Base-by-base conservation (phyloP, 2,888 invertebrate species). In the Drosophila ezoana region DNA sequence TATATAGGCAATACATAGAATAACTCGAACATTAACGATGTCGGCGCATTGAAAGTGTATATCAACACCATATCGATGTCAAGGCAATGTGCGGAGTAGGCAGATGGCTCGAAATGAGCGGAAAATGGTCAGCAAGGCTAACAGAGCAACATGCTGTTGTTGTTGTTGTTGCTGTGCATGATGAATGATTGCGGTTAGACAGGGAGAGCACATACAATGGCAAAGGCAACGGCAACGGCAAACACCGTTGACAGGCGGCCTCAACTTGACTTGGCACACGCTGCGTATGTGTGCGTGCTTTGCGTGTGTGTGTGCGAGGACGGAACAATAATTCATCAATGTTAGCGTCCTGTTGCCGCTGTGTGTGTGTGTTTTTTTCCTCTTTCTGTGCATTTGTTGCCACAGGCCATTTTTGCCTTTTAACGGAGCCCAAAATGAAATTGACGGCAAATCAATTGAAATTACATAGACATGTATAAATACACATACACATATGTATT, bases 401-500 rank as follows among this genome's bases (percentile, higher is more conserved):
- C 48, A 16, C 37, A 37, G 72, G 66, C 57, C 40, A 56, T 59
- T 68, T 82, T 59, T 70, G 78, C 62, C 52, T 72, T 72, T 62
- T 61, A 68, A 44, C 58, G 47, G 71, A 52, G 53, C 53, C 71
- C 49, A 43, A 77, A 81, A 79, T 71, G 64, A 86, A 83, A 83
- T 88, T 88, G 85, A 86, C 79, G 84, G 76, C 87, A 88, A 86
- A 86, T 86, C 89, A 88, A 85, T 88, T 88, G 88, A 83, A 75
- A 68, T 79, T 78, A 59, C 69, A 64, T 61, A 68, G 47, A 66
- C 33, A 44, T 48, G 9, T 51, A 58, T 51, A 61, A 43, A 76
- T 66, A 54, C 35, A 18, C 40, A 54, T 40, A 40, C 8, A 49
- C 32, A 48, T 20, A 60, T 28, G 40, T 9, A 8, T 47, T 44